Base-by-base conservation (phyloP, 2,113 vertebrate genomes). In the Toxotes chatareus region DNA sequence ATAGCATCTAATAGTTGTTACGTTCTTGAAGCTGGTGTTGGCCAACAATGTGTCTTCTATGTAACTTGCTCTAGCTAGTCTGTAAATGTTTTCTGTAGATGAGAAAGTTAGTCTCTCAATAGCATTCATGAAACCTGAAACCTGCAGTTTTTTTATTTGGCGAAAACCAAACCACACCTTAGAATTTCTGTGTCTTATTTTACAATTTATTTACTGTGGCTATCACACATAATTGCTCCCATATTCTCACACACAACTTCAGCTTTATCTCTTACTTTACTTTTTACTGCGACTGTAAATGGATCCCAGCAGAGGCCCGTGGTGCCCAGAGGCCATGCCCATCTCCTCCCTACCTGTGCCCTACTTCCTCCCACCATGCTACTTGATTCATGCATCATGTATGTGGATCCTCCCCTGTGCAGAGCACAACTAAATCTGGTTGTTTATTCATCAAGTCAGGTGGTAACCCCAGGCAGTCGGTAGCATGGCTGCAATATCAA, bases 361-460 rank as follows among this genome's bases (percentile, higher is more conserved):
- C 32, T 60, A 82, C 70, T 79, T 89, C 83, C 77, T 87, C 61
- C 56, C 70, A 69, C 71, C 60, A 65, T 75, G 61, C 64, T 81
- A 61, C 78, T 81, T 79, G 67, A 76, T 88, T 91, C 84, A 87
- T 94, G 86, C 83, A 93, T 90, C 84, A 89, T 93, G 84, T 56
- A 92, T 93, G 84, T 84, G 70, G 69, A 86, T 76, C 38, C 51
- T 76, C 80, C 82, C 67, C 68, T 79, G 76, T 75, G 60, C 70
- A 34, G 64, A 67, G 49, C 64, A 40, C 19, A 5, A 53, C 73
- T 85, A 51, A 84, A 83, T 73, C 53, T 79, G 60, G 5, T 81
- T 90, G 82, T 89, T 93, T 93, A 92, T 93, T 92, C 80, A 91
- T 92, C 34, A 59, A 79, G 85, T 80, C 76, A 85, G 80, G 85